Conservation (phyloP, 1,140 invertebrate species). For the Leptinotarsa undecemlineata region DNA sequence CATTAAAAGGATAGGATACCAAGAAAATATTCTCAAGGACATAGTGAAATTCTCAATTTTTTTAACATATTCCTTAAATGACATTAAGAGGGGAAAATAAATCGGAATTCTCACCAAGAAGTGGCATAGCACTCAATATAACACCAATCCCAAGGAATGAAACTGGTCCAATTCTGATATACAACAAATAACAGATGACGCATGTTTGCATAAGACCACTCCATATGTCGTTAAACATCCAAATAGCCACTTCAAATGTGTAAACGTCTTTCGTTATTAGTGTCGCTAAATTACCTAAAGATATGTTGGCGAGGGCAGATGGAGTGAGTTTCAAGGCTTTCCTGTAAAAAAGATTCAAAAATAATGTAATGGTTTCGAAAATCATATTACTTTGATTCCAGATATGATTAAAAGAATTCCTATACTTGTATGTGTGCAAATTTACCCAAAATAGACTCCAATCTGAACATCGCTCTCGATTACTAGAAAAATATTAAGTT, state of each 20-base stretch:
- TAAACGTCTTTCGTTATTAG: slow-evolving; percentile 88
- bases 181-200: slow-evolving; percentile 78
- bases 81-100: no score
- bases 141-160: slow-evolving; percentile 77
- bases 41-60: no score
- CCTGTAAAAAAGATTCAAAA: slow-evolving; percentile 44
- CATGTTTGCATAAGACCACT: slow-evolving; percentile 79
- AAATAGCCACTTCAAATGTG: slow-evolving; percentile 68
- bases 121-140: slow-evolving; percentile 65
- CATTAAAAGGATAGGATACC: no score
- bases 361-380: not conserved
- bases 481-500: no score
- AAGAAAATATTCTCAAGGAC: no score
- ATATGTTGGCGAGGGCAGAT: slow-evolving; percentile 76
- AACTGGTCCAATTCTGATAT: slow-evolving; percentile 70
- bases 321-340: slow-evolving; percentile 75
- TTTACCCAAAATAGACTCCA: no score
- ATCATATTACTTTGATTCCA: no score
- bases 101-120: not conserved
- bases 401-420: no score
- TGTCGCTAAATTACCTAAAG: slow-evolving; percentile 81
- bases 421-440: no score
- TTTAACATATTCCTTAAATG: no score
- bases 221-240: slow-evolving; percentile 77
- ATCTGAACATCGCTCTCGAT: no score